Percentiles rank a stretch among this genome's conserved stretches.
Conservation (phyloP, 2,113 vertebrate species). For the Gasterosteus aculeatus region DNA sequence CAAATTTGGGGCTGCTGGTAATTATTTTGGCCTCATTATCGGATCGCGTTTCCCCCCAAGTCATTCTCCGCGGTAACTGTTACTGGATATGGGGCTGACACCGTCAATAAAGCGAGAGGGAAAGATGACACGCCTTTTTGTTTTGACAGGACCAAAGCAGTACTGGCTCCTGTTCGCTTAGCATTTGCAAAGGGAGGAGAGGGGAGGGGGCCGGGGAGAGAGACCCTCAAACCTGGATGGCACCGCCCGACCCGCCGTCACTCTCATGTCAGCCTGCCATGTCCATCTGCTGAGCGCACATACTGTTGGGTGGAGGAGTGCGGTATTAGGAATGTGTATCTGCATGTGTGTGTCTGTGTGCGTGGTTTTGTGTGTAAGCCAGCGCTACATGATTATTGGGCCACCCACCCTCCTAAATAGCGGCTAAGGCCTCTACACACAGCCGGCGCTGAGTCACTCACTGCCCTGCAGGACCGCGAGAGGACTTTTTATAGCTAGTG, state of each 20-base stretch:
- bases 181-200: conserved; percentile 60
- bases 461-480: conserved; percentile 21
- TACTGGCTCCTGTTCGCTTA: conserved; percentile 67
- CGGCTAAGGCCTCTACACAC: conserved; percentile 13
- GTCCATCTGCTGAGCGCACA: conserved; percentile 48
- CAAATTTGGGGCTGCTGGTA: conserved; percentile 70
- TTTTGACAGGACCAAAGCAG: conserved; percentile 77
- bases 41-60: conserved; percentile 68
- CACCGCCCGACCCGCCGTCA: conserved; percentile 13
- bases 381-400: conserved; percentile 39
- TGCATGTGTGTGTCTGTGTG: conserved; percentile 22
- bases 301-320: conserved; percentile 46
- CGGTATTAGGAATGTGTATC: conserved; percentile 41
- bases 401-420: conserved; percentile 14
- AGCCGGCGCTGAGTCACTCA: conserved; percentile 3
- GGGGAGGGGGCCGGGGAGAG: conserved; percentile 2
- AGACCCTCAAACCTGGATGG: conserved; percentile 31
- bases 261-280: conserved; percentile 32
- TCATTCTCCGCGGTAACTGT: conserved; percentile 70
- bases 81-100: conserved; percentile 74
- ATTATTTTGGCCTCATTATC: conserved; percentile 79
- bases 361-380: conserved; percentile 18
- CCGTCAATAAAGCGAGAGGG: conserved; percentile 68
- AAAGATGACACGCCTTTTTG: conserved; percentile 74
- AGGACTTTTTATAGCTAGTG: conserved; percentile 16